Percentiles rank a stretch among this genome's conserved stretches.
Conservation (phyloP, 2,797 vertebrate genomes). For the Acanthis flammea region DNA sequence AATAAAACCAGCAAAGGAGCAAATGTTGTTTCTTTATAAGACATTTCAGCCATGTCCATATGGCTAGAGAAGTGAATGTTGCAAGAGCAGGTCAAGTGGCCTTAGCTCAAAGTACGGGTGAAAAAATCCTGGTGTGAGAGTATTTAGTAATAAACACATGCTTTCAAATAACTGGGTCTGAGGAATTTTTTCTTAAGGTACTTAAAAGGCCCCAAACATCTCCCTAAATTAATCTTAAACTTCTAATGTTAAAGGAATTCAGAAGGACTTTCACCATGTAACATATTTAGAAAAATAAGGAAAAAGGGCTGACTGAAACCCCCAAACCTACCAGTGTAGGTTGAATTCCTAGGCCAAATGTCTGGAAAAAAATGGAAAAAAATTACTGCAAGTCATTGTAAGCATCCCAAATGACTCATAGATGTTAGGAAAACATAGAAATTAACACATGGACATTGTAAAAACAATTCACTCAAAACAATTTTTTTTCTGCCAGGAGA, state of each 20-base stretch:
- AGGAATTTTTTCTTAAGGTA: not conserved
- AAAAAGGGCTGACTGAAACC: not conserved
- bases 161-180: not conserved
- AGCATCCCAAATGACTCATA: not conserved
- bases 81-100: not conserved
- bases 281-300: not conserved
- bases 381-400: not conserved
- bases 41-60: not conserved
- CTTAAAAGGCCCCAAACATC: not conserved
- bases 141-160: not conserved
- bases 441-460: not conserved
- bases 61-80: not conserved
- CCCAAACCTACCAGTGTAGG: not conserved
- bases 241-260: not conserved
- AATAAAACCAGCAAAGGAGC: not conserved
- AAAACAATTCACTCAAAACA: not conserved
- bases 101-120: rapidly evolving
- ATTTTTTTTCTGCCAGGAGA: not conserved
- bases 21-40: not conserved
- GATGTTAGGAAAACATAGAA: not conserved
- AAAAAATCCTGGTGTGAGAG: not conserved
- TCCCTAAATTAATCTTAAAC: not conserved
- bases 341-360: not conserved
- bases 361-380: not conserved
- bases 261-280: not conserved